Percentiles rank a stretch among this genome's conserved stretches.
Evolutionary conservation across 2,888 invertebrate genomes (phyloP).

Genomic region (Drosophila planitibia): DNA sequence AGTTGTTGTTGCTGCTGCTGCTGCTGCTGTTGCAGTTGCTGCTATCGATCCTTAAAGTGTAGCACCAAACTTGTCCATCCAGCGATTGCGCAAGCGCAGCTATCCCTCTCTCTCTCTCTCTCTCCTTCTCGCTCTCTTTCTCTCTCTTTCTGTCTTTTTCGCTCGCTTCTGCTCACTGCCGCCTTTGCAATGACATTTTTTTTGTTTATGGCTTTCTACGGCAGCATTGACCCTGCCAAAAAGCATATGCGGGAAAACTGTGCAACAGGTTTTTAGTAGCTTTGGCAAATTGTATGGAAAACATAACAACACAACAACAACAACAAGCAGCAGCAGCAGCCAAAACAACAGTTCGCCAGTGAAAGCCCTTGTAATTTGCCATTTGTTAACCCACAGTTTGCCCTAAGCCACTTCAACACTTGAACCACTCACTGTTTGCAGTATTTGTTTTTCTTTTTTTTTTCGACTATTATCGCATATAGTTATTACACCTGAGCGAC

Average conservation of each 20-base stretch:
- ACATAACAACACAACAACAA: neutral
- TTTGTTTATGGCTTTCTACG: conserved; percentile 70
- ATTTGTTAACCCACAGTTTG: conserved; percentile 12
- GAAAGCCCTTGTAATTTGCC: conserved; percentile 59
- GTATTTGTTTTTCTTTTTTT: conserved; percentile 5
- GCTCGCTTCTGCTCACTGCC: conserved; percentile 15
- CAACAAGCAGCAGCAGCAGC: neutral
- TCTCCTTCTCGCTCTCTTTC: neutral
- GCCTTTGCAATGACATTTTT: conserved; percentile 63
- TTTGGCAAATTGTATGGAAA: conserved; percentile 52
- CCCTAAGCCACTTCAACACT: conserved; percentile 37
- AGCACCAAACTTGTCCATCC: conserved; percentile 75
- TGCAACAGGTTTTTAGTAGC: conserved; percentile 69
- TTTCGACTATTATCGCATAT: conserved; percentile 52
- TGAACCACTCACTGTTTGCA: conserved; percentile 5
- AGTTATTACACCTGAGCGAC: conserved; percentile 45
- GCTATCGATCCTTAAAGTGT: conserved; percentile 74
- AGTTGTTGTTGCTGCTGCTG: conserved; percentile 16
- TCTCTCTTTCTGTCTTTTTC: conserved; percentile 7
- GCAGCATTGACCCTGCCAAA: conserved; percentile 76
- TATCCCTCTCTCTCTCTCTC: conserved; percentile 13
- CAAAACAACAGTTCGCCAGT: conserved; percentile 22
- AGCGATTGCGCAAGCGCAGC: conserved; percentile 69
- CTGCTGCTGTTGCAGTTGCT: conserved; percentile 13
- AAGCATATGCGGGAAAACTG: conserved; percentile 74